Evolutionary conservation across 2,888 invertebrate genomes (phyloP), one percentile per base, ranked within the genome.

Genomic region (Idaea dimidiata): DNA sequence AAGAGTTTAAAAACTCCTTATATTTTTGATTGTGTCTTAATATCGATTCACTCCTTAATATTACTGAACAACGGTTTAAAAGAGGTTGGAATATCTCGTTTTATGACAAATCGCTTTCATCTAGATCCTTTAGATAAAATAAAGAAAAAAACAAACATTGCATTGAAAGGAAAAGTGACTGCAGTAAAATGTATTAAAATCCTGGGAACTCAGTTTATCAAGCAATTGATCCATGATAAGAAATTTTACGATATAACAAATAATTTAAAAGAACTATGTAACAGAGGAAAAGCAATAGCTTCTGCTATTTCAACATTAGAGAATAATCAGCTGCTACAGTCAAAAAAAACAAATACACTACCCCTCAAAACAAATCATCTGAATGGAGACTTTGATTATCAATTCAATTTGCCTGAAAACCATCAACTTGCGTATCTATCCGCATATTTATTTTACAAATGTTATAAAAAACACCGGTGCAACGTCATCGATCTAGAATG

Each of bases 391-490:
- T 53, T 3, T 24, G 59, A 59, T n/a, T 59, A 59, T 18, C 53
- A 43, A 24, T 54, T 59, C 24, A 53, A 59, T 14, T 24, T 59
- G 59, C 59, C 59, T 16, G 54, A 59, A n/a, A 17, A 18, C 3
- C 10, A 59, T 5, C 24, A 53, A n/a, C 8, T 59, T 7, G 54
- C 54, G 8, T 59, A 59, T 17, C 18, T 59, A 8, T 5, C 59
- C 3, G 53, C 24, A 7, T 59, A 54, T 16, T 54, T 59, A 24
- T 54, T 59, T 24, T 59, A 16, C 54, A 59, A 59, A 54, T 59
- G 59, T 18, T 59, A 18, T 8, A 24, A 53, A 31, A 53, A 59
- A 18, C 59, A 59, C 54, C 17, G 24, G 43, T 59, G 59, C 18
- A 7, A n/a, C n/a, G 59, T 8, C 16, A 54, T 59, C 59, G 54